Percentiles rank a stretch among this genome's conserved stretches.
Evolutionary conservation across 2,888 invertebrate species (phyloP).

Genomic region (Diplolepis rosae): DNA sequence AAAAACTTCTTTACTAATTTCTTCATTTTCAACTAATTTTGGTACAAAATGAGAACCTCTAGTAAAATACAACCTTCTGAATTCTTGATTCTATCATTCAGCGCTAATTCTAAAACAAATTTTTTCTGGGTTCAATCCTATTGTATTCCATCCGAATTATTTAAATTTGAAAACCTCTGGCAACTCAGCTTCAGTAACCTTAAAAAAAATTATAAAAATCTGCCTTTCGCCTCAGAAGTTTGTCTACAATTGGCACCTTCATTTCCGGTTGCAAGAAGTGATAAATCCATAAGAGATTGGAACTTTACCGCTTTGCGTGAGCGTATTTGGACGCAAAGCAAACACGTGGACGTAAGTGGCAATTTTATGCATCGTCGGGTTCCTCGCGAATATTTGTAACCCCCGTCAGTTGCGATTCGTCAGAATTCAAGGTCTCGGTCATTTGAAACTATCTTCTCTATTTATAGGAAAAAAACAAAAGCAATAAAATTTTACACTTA

Average conservation of each 20-base stretch:
- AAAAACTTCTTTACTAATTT: too few species aligned
- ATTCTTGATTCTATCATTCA: too few species aligned
- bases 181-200: too few species aligned
- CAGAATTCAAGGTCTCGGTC: neutral
- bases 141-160: too few species aligned
- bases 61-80: too few species aligned
- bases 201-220: constrained; percentile 21
- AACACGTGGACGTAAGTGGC: constrained; percentile 10
- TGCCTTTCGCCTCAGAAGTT: neutral
- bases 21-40: too few species aligned
- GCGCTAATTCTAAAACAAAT: too few species aligned
- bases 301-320: neutral
- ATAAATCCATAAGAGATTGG: constrained; percentile 4
- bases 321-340: neutral
- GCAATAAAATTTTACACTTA: constrained; percentile 51
- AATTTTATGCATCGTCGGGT: constrained; percentile 17
- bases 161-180: too few species aligned
- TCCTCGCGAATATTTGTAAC: constrained; percentile 1
- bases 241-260: neutral
- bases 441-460: neutral
- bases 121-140: too few species aligned
- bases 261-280: neutral
- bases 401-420: neutral
- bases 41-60: too few species aligned
- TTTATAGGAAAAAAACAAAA: neutral